Evolutionary conservation across 2,888 invertebrate genomes (phyloP).

Genomic region (Steinernema hermaphroditum): DNA sequence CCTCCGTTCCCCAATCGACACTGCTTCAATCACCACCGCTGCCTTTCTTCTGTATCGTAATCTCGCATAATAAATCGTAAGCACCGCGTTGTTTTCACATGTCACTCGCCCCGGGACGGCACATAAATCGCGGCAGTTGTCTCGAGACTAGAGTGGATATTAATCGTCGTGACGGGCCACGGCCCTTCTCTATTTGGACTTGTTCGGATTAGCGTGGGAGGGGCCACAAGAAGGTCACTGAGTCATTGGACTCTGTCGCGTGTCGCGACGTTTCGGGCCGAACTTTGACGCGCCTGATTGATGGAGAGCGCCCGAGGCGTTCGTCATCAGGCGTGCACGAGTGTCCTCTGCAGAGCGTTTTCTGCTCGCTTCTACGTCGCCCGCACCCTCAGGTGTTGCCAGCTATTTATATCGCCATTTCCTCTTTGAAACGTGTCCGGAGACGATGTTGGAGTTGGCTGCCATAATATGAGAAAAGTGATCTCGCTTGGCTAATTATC

Average conservation of each 20-base stretch:
- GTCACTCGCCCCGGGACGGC: neutral
- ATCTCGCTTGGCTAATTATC: too few species aligned
- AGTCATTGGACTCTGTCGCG: neutral
- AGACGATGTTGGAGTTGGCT: too few species aligned
- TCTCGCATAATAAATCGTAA: constrained; percentile 26
- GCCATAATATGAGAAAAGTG: too few species aligned
- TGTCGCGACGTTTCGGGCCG: neutral
- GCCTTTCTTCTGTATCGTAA: neutral
- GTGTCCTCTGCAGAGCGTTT: constrained; percentile 1
- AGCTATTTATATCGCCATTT: too few species aligned
- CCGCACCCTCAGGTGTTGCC: too few species aligned
- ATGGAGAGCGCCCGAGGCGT: neutral
- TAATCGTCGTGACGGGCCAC: neutral
- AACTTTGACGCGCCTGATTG: constrained; percentile 21
- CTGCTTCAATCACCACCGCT: neutral
- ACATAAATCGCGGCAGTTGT: constrained; percentile 13
- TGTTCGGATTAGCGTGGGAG: neutral
- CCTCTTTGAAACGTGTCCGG: too few species aligned
- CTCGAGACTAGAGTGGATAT: neutral
- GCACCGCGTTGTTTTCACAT: neutral
- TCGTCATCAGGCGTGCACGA: neutral
- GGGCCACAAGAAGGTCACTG: neutral
- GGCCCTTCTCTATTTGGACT: constrained; percentile 5
- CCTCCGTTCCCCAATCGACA: neutral
- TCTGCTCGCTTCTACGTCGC: neutral